phyloP scores from a whole-genome alignment of 1,140 invertebrate genomes.

The Akabosia matsudoensis region DNA sequence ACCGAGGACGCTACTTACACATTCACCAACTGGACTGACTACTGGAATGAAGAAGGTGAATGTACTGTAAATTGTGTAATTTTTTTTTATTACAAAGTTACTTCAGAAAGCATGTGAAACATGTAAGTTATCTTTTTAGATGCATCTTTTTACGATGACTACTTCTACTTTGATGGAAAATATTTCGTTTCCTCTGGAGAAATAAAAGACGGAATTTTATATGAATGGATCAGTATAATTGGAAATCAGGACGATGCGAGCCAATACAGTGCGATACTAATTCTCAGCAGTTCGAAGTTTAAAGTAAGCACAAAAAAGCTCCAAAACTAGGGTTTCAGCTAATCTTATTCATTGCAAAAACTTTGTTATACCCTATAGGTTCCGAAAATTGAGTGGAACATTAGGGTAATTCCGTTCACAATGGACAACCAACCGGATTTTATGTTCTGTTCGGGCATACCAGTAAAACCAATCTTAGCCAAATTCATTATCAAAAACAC shows the following conservation, averaged over 20 bases:
- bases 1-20: neutral
- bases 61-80: neutral
- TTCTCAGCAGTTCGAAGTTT: neutral
- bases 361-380: neutral
- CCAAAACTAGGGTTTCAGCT: too few species aligned
- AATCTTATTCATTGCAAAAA: neutral
- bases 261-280: neutral
- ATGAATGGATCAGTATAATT: slow-evolving; percentile 8
- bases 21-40: slow-evolving; percentile 4
- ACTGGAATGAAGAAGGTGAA: neutral
- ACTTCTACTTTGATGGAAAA: slow-evolving; percentile 6
- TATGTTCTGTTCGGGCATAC: neutral
- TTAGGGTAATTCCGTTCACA: neutral
- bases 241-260: neutral
- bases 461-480: neutral
- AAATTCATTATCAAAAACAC: neutral
- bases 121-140: neutral
- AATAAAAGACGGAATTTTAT: slow-evolving; percentile 6
- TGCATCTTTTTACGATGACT: slow-evolving; percentile 1
- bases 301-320: neutral
- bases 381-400: slow-evolving; percentile 8
- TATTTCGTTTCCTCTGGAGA: slow-evolving; percentile 13
- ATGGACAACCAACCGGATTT: slow-evolving; percentile 7
- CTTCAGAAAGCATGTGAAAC: neutral
- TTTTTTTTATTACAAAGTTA: neutral